Evolutionary conservation across 2,888 invertebrate genomes (phyloP).

Genomic region (Leptothorax acervorum): DNA sequence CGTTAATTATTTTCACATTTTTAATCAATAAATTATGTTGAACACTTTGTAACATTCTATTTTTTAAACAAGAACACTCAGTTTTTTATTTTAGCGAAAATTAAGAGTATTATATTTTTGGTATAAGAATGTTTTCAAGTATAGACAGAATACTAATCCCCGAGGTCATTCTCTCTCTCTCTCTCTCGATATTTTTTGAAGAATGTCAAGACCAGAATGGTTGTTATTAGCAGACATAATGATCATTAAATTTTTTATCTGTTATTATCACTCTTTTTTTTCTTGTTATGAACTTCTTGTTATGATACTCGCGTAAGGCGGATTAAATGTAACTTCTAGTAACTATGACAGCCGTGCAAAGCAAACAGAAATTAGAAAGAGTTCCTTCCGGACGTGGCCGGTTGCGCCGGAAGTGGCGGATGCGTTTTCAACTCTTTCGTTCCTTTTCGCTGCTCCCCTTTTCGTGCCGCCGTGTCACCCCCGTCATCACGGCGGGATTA

Average conservation of each 20-base stretch:
- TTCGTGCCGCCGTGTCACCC: slow-evolving; percentile 54
- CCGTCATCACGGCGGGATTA: slow-evolving; percentile 74
- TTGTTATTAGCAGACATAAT: slow-evolving; percentile 48
- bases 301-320: slow-evolving; percentile 57
- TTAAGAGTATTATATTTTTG: background rate
- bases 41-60: background rate
- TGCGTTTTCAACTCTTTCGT: slow-evolving; percentile 55
- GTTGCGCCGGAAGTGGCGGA: slow-evolving; percentile 63
- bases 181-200: background rate
- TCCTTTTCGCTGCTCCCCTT: slow-evolving; percentile 56
- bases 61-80: background rate
- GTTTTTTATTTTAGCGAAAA: background rate
- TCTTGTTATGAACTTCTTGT: background rate
- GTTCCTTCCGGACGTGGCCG: slow-evolving; percentile 57
- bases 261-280: slow-evolving; percentile 44
- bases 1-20: background rate
- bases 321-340: slow-evolving; percentile 75
- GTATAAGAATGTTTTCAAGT: background rate
- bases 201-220: background rate
- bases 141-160: background rate
- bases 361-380: slow-evolving; percentile 73
- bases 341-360: slow-evolving; percentile 70
- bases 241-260: slow-evolving; percentile 28
- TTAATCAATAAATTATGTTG: background rate
- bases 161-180: background rate